phyloP scores from a whole-genome alignment of 2,113 vertebrate species.

The Spermophilus dauricus region DNA sequence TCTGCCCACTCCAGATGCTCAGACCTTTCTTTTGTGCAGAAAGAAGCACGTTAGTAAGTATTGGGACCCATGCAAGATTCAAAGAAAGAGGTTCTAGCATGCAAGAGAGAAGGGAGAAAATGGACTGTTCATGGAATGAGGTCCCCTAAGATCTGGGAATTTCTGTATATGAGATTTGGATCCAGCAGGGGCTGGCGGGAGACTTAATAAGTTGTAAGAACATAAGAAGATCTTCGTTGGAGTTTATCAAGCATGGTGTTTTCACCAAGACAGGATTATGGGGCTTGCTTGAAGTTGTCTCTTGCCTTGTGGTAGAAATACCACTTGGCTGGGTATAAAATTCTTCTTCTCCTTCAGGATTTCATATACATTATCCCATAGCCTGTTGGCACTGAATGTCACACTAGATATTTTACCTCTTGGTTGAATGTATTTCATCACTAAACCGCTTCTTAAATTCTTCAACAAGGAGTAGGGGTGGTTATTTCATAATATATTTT shows the following conservation, averaged over 20 bases:
- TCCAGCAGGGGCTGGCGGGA: accelerated
- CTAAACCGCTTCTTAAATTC: neutral
- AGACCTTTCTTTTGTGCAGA: neutral
- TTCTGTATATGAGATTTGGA: neutral
- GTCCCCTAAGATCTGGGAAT: neutral
- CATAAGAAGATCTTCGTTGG: neutral
- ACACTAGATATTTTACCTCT: neutral
- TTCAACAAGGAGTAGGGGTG: neutral
- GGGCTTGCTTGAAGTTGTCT: neutral
- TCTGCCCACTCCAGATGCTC: neutral
- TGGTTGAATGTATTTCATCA: neutral
- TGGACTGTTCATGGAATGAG: neutral
- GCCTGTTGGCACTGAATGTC: neutral
- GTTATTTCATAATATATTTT: neutral
- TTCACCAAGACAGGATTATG: neutral
- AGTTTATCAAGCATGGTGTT: neutral
- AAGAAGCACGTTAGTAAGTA: neutral
- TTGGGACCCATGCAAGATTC: neutral
- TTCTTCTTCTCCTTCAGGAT: neutral
- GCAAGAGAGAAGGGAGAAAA: neutral
- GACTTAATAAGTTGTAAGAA: neutral
- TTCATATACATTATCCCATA: neutral
- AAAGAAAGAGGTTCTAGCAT: neutral
- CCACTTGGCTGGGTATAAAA: conserved; percentile 75
- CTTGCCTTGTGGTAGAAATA: neutral